A percentile compares a stretch with the other conserved stretches of the same genome.
phyloP scores from a whole-genome alignment of 2,888 invertebrate species.

The Heliconius aoede region DNA sequence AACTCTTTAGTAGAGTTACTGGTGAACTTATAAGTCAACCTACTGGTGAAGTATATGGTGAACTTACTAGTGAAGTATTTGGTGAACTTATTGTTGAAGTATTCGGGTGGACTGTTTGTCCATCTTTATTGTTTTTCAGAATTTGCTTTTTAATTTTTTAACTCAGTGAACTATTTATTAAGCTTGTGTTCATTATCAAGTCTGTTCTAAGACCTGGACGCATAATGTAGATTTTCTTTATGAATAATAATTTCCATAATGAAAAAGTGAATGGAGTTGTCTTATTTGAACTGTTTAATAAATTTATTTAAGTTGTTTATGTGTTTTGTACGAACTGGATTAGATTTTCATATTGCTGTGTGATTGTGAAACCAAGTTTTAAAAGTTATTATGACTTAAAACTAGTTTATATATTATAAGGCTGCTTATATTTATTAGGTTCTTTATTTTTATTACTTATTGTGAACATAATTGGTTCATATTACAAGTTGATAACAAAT shows the following conservation, averaged over 20 bases:
- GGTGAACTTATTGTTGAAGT: background rate
- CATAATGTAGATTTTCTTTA: background rate
- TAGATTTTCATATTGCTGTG: background rate
- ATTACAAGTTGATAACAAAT: background rate
- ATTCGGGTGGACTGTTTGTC: background rate
- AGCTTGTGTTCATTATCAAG: background rate
- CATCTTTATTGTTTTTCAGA: background rate
- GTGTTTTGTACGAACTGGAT: background rate
- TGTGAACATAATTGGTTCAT: background rate
- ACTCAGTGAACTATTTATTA: background rate
- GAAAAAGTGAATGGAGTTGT: background rate
- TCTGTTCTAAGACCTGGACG: background rate
- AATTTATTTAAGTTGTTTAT: background rate
- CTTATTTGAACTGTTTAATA: background rate
- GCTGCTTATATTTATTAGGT: no score
- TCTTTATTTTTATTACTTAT: background rate
- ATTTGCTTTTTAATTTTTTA: background rate
- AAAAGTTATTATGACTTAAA: background rate
- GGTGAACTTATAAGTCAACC: background rate
- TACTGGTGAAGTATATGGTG: background rate
- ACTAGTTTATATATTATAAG: no score
- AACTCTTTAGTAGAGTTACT: background rate
- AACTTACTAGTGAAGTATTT: background rate
- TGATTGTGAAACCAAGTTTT: background rate
- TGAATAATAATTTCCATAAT: no score